Evolutionary conservation across 2,113 vertebrate species (phyloP).

Genomic region (Penelope pileata): DNA sequence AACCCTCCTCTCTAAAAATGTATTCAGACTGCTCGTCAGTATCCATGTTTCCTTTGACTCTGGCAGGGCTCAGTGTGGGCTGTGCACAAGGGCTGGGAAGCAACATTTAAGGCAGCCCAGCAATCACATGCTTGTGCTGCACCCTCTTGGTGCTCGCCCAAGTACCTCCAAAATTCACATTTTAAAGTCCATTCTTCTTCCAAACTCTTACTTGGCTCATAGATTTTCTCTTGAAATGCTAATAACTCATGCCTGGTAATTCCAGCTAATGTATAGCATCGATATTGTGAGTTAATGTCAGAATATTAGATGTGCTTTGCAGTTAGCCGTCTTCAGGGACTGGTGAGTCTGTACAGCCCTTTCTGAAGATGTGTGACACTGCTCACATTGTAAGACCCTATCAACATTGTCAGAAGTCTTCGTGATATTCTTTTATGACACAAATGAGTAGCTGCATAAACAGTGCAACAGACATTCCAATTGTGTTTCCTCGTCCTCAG

Average conservation of each 20-base stretch:
- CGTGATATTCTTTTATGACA: not conserved
- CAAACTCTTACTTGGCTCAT: not conserved
- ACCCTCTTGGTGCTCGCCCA: not conserved
- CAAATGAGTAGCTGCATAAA: not conserved
- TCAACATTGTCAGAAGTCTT: not conserved
- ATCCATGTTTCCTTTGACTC: not conserved
- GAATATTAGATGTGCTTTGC: not conserved
- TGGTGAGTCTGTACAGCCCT: not conserved
- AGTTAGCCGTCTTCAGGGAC: not conserved
- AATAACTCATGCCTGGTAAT: not conserved
- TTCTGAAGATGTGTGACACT: not conserved
- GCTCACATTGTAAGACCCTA: not conserved
- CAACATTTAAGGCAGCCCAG: accelerated
- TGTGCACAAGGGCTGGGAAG: accelerated
- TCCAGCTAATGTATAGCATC: not conserved
- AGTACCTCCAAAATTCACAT: not conserved
- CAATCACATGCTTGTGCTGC: accelerated
- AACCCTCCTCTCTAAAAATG: not conserved
- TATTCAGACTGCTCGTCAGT: accelerated
- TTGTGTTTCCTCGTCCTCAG: not conserved
- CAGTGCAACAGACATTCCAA: not conserved
- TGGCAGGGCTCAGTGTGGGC: accelerated
- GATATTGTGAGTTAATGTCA: not conserved
- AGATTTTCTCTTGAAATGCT: not conserved
- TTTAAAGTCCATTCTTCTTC: not conserved